phyloP scores from a whole-genome alignment of 2,113 vertebrate genomes.

The Engystomops pustulosus region DNA sequence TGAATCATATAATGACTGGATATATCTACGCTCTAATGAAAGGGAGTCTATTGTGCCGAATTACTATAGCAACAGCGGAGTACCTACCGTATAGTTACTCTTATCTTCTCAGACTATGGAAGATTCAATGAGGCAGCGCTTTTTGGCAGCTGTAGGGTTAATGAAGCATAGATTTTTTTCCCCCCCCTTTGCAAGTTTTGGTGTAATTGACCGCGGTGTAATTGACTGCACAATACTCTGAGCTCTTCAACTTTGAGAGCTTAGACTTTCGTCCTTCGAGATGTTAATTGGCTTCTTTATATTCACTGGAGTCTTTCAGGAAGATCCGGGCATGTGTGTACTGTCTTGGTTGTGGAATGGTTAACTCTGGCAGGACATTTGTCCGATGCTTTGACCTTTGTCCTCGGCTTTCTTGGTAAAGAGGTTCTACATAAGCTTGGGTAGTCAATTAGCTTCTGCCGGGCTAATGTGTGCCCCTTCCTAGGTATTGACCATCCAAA shows the following conservation, averaged over 20 bases:
- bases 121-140: background rate
- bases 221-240: background rate
- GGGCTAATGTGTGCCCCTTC: too few species aligned
- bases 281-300: background rate
- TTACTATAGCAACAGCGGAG: conserved; percentile 15
- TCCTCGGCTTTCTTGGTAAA: background rate
- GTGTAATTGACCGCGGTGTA: background rate
- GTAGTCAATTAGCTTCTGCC: background rate
- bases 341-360: too few species aligned
- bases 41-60: background rate
- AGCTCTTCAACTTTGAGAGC: background rate
- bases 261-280: background rate
- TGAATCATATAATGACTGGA: background rate
- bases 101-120: background rate
- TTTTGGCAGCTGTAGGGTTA: background rate
- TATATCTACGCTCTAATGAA: too few species aligned
- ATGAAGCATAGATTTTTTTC: background rate
- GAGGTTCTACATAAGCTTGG: background rate
- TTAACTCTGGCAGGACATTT: too few species aligned
- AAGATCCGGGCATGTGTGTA: too few species aligned
- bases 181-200: background rate
- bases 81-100: background rate
- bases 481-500: too few species aligned
- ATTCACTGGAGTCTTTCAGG: too few species aligned
- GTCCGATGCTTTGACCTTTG: too few species aligned